Base-by-base conservation (phyloP, 2,113 vertebrate species). In the Choloepus hoffmanni region DNA sequence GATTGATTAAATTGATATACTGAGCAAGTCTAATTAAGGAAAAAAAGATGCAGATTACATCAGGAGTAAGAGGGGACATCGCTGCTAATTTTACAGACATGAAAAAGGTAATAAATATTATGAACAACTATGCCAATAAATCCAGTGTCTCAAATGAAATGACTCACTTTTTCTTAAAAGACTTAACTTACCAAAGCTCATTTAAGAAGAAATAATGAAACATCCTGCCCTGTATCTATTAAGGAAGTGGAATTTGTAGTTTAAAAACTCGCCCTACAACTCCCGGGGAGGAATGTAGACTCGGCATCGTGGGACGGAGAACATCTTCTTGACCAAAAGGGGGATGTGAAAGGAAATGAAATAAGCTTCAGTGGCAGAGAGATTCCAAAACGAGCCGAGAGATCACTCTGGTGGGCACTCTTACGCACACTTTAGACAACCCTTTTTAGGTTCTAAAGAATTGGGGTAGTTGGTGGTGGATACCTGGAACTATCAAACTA, bases 211-310 rank as follows among this genome's bases (percentile, higher is more conserved):
- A 83, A 94, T 82, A 83, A 28, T 74, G 53, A 92, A 67, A 15
- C 77, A 87, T 18, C 36, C 21, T 78, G 8, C n/a, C 14, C 3
- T 50, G 0, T 84, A 30, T 82, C 16, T 88, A 67, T 76, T 74
- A 89, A 96, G 45, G 72, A 76, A 92, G 67, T 85, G 21, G 73
- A 58, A 89, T 95, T 94, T 82, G 43, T 89, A 74, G 67, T 92
- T 92, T 76, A 45, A 92, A 92, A 16, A 15, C 30, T 92, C 77
- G 43, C 67, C n/a, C 53, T 9, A 73, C 26, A 89, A 26, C 53
- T 16, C 16, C 14, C 53, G 14, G 2, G 16, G 16, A 55, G 53
- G 16, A 15, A 15, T 55, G 16, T 55, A 55, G 53, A 55, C n/a
- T n/a, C n/a, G n/a, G n/a, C n/a, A n/a, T n/a, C n/a, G n/a, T n/a